Conservation (phyloP, 37 sponge, comb jelly and placozoan species). For the Halisarca cf. caerulea region DNA sequence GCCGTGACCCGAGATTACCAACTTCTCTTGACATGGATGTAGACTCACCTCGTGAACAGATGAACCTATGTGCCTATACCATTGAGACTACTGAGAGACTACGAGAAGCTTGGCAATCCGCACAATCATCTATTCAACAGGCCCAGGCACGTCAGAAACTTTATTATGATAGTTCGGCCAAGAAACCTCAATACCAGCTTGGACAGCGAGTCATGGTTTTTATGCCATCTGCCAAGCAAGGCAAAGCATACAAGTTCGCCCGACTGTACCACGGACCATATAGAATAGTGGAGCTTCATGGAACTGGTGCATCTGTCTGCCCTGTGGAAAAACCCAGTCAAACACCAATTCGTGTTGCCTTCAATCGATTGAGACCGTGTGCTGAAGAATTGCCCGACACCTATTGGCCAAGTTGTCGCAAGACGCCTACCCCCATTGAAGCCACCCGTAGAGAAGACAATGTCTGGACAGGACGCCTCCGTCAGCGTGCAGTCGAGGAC, state of each 20-base stretch:
- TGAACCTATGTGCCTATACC: constrained; percentile 9
- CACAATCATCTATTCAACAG: not conserved
- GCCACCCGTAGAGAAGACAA: not conserved
- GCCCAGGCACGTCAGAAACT: constrained; percentile 33
- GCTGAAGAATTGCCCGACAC: not conserved
- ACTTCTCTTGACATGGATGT: constrained; percentile 8
- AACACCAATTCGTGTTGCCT: constrained; percentile 29
- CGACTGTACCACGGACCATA: constrained; percentile 35
- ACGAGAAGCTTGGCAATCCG: constrained; percentile 38
- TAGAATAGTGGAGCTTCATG: not conserved
- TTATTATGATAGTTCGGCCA: constrained; percentile 24
- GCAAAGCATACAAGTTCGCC: constrained; percentile 10
- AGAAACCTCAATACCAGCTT: not conserved
- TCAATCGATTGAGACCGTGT: constrained; percentile 18
- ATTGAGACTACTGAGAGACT: not conserved
- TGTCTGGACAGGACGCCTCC: not conserved
- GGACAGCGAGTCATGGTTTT: constrained; percentile 43
- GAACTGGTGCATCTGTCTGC: constrained; percentile 12
- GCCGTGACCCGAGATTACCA: constrained; percentile 37
- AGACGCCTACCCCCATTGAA: not conserved
- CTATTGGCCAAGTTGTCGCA: not conserved
- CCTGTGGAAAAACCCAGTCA: constrained; percentile 11
- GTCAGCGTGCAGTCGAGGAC: not conserved
- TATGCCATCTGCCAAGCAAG: constrained; percentile 34
- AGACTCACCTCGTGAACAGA: not conserved